Conservation (phyloP, 92 coral and sea anemone species). For the Anthopleura xanthogrammica region DNA sequence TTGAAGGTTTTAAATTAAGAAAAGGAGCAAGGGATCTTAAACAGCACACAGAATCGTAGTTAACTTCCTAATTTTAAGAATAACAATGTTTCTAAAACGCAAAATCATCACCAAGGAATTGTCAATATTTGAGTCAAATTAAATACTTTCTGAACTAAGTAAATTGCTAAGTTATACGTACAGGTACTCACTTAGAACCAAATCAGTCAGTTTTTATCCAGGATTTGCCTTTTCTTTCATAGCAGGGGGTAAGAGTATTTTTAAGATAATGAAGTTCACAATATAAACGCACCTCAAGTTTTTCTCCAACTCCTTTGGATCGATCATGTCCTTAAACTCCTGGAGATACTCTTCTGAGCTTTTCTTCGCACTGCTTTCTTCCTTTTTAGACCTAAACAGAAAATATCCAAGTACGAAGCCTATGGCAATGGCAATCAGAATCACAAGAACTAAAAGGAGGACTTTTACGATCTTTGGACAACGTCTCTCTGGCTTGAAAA, state of each 20-base stretch:
- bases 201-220: too few relatives aligned
- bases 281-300: slow-evolving; percentile 15
- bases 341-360: neutral
- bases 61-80: too few relatives aligned
- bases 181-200: too few relatives aligned
- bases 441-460: slow-evolving; percentile 1
- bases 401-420: slow-evolving; percentile 55
- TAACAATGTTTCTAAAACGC: too few relatives aligned
- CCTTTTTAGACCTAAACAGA: neutral
- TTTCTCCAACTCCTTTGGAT: slow-evolving; percentile 16
- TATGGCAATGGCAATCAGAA: slow-evolving; percentile 26
- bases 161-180: too few relatives aligned
- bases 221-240: neutral
- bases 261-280: neutral
- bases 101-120: too few relatives aligned
- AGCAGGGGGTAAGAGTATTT: neutral
- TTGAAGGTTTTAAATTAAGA: neutral
- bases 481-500: slow-evolving; percentile 13
- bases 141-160: too few relatives aligned
- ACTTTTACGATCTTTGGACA: neutral
- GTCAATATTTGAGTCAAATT: too few relatives aligned
- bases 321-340: neutral
- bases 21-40: too few relatives aligned
- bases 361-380: neutral
- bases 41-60: too few relatives aligned